These are phyloP conservation scores for Pogoniulus pusillus DNA, from an alignment of 2,797 vertebrate genomes.

Conservation along the genomic window DNA sequence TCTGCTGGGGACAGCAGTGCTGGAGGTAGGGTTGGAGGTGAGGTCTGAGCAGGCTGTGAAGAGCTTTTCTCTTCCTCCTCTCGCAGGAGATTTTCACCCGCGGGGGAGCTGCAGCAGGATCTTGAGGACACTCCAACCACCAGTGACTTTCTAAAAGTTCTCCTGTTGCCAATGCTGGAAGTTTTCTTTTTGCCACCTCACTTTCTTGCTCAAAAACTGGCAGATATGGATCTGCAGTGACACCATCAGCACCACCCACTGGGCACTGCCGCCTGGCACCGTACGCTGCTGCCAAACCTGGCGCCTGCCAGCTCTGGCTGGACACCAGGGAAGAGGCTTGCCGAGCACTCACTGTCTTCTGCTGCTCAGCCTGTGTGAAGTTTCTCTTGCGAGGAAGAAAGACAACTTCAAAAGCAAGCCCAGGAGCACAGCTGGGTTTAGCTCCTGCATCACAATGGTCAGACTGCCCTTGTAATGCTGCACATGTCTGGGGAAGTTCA, in stretches of 20 bases:
- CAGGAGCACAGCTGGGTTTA: not conserved
- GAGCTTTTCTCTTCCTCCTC: not conserved
- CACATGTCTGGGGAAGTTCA: not conserved
- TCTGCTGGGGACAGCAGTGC: too few species aligned
- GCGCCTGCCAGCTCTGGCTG: not conserved
- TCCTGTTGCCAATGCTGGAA: not conserved
- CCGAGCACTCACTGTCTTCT: not conserved
- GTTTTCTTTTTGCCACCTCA: not conserved
- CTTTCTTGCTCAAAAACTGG: slow-evolving; percentile 17
- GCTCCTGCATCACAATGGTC: not conserved
- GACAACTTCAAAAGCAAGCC: not conserved
- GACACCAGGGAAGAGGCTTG: not conserved
- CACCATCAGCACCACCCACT: slow-evolving; percentile 54
- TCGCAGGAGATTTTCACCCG: not conserved
- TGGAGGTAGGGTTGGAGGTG: too few species aligned
- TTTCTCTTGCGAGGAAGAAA: not conserved
- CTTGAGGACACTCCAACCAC: not conserved
- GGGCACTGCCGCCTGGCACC: not conserved
- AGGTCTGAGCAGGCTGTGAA: not conserved
- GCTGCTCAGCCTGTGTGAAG: not conserved
- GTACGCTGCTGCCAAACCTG: not conserved
- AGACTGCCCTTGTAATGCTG: not conserved
- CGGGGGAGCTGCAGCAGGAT: not conserved
- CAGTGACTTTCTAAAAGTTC: not conserved
- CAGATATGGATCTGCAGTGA: slow-evolving; percentile 15